These are phyloP conservation scores for Lagopus muta DNA, from an alignment of 2,113 vertebrate species.

Conservation along the genomic window DNA sequence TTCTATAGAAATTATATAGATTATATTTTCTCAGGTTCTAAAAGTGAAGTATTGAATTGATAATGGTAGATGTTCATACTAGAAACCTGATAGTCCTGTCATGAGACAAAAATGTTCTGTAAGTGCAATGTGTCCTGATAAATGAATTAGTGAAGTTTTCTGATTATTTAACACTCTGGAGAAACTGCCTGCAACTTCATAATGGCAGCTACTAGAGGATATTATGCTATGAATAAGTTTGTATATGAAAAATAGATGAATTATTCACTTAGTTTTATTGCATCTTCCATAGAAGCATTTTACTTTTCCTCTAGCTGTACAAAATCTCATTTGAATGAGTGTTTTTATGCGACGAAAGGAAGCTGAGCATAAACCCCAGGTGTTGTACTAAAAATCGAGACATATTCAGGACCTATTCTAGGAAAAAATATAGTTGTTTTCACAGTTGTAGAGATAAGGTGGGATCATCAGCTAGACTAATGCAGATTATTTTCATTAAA, in stretches of 20 bases:
- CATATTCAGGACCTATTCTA: neutral
- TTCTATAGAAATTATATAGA: neutral
- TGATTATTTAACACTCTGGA: neutral
- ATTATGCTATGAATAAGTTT: slow-evolving; percentile 47
- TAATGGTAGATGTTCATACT: neutral
- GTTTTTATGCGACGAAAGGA: slow-evolving; percentile 17
- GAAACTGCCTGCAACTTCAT: neutral
- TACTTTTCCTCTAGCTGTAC: neutral
- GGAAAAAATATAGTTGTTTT: slow-evolving; percentile 4
- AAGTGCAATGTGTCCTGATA: neutral
- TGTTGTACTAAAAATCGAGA: slow-evolving; percentile 45
- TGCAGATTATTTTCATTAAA: neutral
- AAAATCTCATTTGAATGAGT: slow-evolving; percentile 35
- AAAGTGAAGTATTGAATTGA: neutral
- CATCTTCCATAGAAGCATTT: neutral
- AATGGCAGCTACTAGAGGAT: slow-evolving; percentile 9
- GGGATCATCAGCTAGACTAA: neutral
- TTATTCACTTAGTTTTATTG: slow-evolving; percentile 49
- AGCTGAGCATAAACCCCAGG: slow-evolving; percentile 22
- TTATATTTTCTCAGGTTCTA: neutral
- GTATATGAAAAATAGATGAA: slow-evolving; percentile 39
- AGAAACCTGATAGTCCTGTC: neutral
- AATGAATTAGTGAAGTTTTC: neutral
- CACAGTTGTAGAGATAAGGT: neutral
- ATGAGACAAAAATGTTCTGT: neutral